Base-by-base conservation (phyloP, 1,140 invertebrate species). In the Bombus affinis region DNA sequence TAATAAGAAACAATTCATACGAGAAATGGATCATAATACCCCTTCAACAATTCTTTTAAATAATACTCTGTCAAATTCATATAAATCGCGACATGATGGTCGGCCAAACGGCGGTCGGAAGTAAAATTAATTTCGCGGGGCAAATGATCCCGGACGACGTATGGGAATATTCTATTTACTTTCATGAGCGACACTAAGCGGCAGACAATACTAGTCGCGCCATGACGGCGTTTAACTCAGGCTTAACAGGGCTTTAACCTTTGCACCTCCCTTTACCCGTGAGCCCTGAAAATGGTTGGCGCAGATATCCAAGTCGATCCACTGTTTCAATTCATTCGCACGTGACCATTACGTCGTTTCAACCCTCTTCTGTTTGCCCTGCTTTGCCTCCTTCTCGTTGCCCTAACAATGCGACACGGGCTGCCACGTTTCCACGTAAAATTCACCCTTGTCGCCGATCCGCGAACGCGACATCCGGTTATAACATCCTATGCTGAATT, bases 81-180 rank as follows among this genome's bases (percentile, higher is more conserved):
- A 32, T 9, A 39, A 13, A 35, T 65, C 68, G 73, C 72, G 87
- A 81, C 71, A 80, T n/a, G 42, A 65, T 66, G 79, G 6, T 71
- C 18, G 65, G 15, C 72, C 22, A 68, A 83, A 83, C 84, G 65
- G 28, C 42, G 37, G 4, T 22, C 65, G 81, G 57, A 70, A 72
- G 68, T 81, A 47, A 79, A 86, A 89, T 89, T 89, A 89, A 89
- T 89, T 83, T 89, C 87, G 42, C 76, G 42, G 80, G 47, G 73
- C 47, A 86, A 89, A 90, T 71, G 70, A 90, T 90, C 81, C 88
- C 81, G 70, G 88, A 78, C 83, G 81, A 81, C 88, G 62, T 28
- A n/a, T 39, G 39, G 65, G 81, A 89, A 89, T 89, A 90, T 90
- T 90, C 85, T 90, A 89, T 90, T 90, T 89, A 87, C 88, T 85